These are phyloP conservation scores for Magallana ariakensis DNA, from an alignment of 1,140 invertebrate genomes.

Conservation along the genomic window DNA sequence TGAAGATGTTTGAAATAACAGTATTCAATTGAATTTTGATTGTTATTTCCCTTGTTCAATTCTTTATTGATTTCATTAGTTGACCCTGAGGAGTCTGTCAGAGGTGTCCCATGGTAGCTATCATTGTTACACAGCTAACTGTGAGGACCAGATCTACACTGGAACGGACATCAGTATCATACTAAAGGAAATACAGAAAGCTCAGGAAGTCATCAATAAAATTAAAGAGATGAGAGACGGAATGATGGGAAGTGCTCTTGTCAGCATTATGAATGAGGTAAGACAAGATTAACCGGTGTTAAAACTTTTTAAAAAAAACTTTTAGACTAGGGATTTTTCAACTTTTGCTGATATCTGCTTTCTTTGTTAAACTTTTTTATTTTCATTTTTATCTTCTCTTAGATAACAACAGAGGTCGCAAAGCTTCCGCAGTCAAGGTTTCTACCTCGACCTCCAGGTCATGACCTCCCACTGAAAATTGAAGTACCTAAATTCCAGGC, in stretches of 20 bases:
- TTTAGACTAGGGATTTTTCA: neutral
- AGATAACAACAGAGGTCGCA: constrained; percentile 77
- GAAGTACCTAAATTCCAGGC: constrained; percentile 77
- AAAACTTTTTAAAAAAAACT: no score
- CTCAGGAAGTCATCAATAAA: constrained; percentile 87
- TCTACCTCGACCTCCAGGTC: constrained; percentile 78
- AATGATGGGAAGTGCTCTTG: constrained; percentile 78
- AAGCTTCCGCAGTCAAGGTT: constrained; percentile 79
- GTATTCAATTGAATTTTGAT: no score
- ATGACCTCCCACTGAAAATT: constrained; percentile 77
- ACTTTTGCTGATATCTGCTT: neutral
- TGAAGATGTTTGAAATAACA: no score
- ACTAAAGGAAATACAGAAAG: constrained; percentile 77
- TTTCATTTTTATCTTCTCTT: neutral
- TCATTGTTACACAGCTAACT: constrained; percentile 78
- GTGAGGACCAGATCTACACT: constrained; percentile 79
- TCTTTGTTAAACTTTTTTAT: neutral
- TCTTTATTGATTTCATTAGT: constrained; percentile 53
- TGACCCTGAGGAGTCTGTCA: constrained; percentile 75
- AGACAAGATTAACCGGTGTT: neutral
- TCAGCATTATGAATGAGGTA: constrained; percentile 80
- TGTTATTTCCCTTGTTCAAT: no score
- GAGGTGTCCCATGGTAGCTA: constrained; percentile 76
- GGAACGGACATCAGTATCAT: constrained; percentile 78
- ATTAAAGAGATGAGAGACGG: constrained; percentile 86